phyloP scores from a whole-genome alignment of 2,797 vertebrate genomes.

The Bovichtus variegatus region DNA sequence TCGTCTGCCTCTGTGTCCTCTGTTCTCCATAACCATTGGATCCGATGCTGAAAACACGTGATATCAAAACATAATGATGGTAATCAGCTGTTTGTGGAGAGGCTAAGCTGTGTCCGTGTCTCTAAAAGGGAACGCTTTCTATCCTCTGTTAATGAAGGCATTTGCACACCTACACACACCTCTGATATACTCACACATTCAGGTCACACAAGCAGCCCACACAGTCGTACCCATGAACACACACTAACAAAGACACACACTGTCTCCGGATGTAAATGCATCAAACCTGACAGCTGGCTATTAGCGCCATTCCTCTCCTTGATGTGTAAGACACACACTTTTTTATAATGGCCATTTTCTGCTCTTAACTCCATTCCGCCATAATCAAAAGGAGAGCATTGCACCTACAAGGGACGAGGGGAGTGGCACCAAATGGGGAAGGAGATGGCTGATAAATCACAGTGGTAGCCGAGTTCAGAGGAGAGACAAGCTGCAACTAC shows the following conservation, averaged over 20 bases:
- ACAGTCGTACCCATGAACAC: not conserved
- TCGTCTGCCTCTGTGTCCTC: not conserved
- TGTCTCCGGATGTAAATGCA: constrained; percentile 31
- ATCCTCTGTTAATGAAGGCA: constrained; percentile 34
- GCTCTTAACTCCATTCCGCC: constrained; percentile 17
- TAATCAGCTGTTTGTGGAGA: constrained; percentile 35
- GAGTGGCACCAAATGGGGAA: constrained; percentile 29
- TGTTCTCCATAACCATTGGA: not conserved
- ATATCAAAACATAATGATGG: constrained; percentile 17
- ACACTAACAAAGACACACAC: constrained; percentile 3
- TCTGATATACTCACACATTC: constrained; percentile 1
- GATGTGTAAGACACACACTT: constrained; percentile 9
- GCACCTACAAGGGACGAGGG: not conserved
- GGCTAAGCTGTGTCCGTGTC: constrained; percentile 8
- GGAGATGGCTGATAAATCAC: constrained; percentile 41
- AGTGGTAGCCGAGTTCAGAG: constrained; percentile 25
- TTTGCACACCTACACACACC: constrained; percentile 23
- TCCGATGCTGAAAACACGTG: not conserved
- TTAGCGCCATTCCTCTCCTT: constrained; percentile 15
- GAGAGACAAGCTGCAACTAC: constrained; percentile 23
- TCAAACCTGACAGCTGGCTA: constrained; percentile 31
- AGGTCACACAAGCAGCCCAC: constrained; percentile 9
- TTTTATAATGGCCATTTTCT: constrained; percentile 24
- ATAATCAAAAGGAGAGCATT: constrained; percentile 60
- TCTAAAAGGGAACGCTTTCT: constrained; percentile 16